Percentiles rank a stretch among this genome's conserved stretches.
These are phyloP conservation scores for Falco biarmicus DNA, from an alignment of 2,797 vertebrate species.

Conservation along the genomic window DNA sequence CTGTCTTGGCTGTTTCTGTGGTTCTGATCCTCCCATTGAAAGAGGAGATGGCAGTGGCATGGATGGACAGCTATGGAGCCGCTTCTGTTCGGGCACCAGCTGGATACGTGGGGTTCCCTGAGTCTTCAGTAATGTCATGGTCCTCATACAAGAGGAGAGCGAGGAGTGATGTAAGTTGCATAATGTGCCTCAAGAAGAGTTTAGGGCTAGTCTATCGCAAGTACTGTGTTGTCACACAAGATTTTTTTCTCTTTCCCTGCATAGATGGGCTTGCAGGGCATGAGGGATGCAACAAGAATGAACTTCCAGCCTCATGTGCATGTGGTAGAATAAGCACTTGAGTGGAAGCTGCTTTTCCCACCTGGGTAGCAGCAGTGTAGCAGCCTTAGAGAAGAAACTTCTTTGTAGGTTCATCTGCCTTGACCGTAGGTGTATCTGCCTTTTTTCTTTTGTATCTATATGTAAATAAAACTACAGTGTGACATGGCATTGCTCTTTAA, in stretches of 20 bases:
- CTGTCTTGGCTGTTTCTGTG: background rate
- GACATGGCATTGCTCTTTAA: background rate
- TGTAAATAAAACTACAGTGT: background rate
- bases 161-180: background rate
- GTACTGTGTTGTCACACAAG: background rate
- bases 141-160: background rate
- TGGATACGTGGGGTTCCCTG: background rate
- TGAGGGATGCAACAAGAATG: background rate
- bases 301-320: background rate
- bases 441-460: background rate
- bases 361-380: background rate
- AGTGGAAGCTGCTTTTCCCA: background rate
- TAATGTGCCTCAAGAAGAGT: background rate
- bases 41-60: background rate
- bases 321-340: background rate
- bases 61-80: background rate
- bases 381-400: background rate
- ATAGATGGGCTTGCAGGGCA: background rate
- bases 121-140: background rate
- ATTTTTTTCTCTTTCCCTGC: background rate
- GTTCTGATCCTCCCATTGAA: background rate
- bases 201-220: rapidly evolving
- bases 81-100: background rate
- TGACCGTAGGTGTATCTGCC: background rate
- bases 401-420: background rate